Conservation (phyloP, 2,797 vertebrate species). For the Leptodactylus fallax region DNA sequence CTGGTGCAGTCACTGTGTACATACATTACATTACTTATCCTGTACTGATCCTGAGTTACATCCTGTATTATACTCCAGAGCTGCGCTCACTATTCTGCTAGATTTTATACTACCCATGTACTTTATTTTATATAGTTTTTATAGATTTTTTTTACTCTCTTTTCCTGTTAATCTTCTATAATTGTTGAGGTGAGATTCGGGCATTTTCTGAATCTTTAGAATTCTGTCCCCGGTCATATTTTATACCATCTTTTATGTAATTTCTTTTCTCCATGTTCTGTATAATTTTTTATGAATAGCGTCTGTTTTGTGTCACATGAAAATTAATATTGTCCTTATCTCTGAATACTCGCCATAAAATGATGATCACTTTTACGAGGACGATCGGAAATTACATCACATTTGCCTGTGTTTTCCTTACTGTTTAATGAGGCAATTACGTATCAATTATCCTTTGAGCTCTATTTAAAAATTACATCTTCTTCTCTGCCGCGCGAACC, state of each 20-base stretch:
- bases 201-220: neutral
- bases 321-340: slow-evolving; percentile 29
- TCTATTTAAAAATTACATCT: slow-evolving; percentile 32
- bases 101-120: too few species aligned
- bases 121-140: too few species aligned
- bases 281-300: neutral
- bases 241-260: neutral
- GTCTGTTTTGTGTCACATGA: slow-evolving; percentile 19
- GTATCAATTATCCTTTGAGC: slow-evolving; percentile 49
- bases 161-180: too few species aligned
- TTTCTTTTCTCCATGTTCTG: neutral
- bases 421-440: slow-evolving; percentile 55
- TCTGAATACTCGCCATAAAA: neutral
- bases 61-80: too few species aligned
- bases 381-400: slow-evolving; percentile 8
- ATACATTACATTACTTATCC: too few species aligned
- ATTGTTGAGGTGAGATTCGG: too few species aligned
- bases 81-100: too few species aligned
- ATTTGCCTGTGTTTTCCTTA: slow-evolving; percentile 29
- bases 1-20: too few species aligned
- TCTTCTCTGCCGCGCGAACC: neutral
- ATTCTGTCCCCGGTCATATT: too few species aligned
- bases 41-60: too few species aligned
- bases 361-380: neutral
- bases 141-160: too few species aligned